These are phyloP conservation scores for Anomalospiza imberbis DNA, from an alignment of 2,797 vertebrate species.

Conservation along the genomic window DNA sequence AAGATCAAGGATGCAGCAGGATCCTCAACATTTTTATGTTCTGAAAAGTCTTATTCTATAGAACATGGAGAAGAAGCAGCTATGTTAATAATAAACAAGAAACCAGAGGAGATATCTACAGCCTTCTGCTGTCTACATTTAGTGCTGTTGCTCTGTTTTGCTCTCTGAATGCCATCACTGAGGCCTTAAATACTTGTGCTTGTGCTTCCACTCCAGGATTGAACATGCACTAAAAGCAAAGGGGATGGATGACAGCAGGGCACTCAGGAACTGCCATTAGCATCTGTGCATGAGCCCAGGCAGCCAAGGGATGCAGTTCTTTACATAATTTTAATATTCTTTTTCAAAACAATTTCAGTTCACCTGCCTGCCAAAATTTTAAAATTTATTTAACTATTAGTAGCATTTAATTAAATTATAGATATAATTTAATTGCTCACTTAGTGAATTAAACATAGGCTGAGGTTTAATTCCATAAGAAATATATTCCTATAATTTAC, in stretches of 20 bases:
- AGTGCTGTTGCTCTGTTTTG: not conserved
- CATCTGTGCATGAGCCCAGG: not conserved
- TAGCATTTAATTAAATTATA: not conserved
- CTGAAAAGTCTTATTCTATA: not conserved
- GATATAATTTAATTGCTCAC: not conserved
- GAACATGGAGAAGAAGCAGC: not conserved
- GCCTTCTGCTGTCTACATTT: not conserved
- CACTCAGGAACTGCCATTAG: not conserved
- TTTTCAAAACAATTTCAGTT: not conserved
- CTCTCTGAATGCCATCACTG: not conserved
- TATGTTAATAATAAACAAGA: not conserved
- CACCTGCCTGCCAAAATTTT: not conserved
- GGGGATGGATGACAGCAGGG: not conserved
- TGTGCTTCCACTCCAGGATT: not conserved
- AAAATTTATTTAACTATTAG: not conserved
- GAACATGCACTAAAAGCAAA: not conserved
- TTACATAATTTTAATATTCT: not conserved
- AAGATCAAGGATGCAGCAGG: not conserved
- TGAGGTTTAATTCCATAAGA: not conserved
- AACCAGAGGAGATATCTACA: not conserved
- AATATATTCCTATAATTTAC: not conserved
- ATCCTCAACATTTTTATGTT: not conserved
- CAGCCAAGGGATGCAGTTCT: not conserved
- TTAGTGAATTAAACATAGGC: not conserved
- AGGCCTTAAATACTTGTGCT: not conserved